These are phyloP conservation scores for Scaptomyza polygonia DNA, from an alignment of 2,888 invertebrate species.

Conservation along the genomic window DNA sequence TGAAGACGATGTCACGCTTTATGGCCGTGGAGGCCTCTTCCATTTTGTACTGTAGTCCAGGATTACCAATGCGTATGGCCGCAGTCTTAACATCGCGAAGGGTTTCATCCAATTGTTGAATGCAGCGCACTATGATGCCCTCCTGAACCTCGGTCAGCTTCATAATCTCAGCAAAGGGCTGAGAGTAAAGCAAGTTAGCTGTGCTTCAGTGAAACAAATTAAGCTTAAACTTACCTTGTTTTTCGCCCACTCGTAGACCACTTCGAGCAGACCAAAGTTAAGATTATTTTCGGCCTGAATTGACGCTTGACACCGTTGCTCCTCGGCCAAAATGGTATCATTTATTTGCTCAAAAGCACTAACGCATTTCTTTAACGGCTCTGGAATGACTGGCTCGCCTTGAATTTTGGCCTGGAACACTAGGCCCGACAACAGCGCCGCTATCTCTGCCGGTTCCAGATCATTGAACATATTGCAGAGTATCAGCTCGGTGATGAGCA, in stretches of 20 bases:
- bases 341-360: conserved; percentile 89
- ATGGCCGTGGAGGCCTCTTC: conserved; percentile 96
- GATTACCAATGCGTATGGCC: conserved; percentile 96
- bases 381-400: conserved; percentile 85
- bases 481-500: conserved; percentile 97
- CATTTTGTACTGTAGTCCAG: conserved; percentile 96
- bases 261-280: conserved; percentile 96
- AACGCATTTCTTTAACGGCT: conserved; percentile 86
- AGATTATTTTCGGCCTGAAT: conserved; percentile 87
- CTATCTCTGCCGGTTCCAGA: conserved; percentile 95
- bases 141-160: conserved; percentile 97
- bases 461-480: conserved; percentile 95
- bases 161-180: conserved; percentile 97
- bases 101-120: conserved; percentile 97
- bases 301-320: conserved; percentile 84
- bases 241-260: conserved; percentile 98
- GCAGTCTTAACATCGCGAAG: conserved; percentile 95
- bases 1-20: conserved; percentile 98
- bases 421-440: conserved; percentile 95
- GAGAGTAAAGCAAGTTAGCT: conserved; percentile 18
- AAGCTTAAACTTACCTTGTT: conserved; percentile 87
- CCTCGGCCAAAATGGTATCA: conserved; percentile 88
- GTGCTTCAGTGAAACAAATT: no score
- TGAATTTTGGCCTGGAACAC: conserved; percentile 95
- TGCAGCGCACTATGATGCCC: conserved; percentile 98